A percentile compares a stretch with the other conserved stretches of the same genome.
Conservation (phyloP, 2,888 invertebrate species). For the Melinopterus prodromus region DNA sequence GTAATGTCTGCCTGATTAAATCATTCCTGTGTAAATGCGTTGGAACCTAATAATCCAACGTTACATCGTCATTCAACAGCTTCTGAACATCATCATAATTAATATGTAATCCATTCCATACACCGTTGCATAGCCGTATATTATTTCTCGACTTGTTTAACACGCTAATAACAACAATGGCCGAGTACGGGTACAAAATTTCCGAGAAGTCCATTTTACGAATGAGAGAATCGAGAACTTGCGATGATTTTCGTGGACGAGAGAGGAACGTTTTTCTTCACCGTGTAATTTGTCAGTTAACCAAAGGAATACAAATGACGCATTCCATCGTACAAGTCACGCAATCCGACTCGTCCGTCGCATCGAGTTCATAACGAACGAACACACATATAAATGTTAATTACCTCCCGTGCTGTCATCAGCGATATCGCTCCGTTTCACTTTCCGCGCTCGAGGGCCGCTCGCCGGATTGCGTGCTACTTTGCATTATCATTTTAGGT, state of each 20-base stretch:
- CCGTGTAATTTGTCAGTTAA: conserved; percentile 4
- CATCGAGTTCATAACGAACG: not conserved
- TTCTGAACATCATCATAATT: not conserved
- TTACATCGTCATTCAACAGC: conserved; percentile 4
- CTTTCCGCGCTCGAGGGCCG: not conserved
- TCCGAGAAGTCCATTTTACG: not conserved
- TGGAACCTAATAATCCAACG: not conserved
- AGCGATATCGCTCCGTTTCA: conserved; percentile 4
- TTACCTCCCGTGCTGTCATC: not conserved
- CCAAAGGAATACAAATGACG: not conserved
- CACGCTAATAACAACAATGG: not conserved
- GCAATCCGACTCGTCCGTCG: not conserved
- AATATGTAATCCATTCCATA: not conserved
- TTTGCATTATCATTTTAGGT: not conserved
- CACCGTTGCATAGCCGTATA: not conserved
- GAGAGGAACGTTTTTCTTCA: not conserved
- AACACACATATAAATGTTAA: not conserved
- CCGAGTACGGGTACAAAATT: not conserved
- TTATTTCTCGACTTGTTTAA: not conserved
- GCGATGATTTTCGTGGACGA: not conserved
- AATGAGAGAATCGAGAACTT: not conserved
- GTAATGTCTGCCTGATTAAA: not conserved
- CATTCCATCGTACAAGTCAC: not conserved
- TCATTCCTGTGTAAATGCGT: not conserved
- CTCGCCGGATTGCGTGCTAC: not conserved